phyloP scores from a whole-genome alignment of 2,888 invertebrate species.

The Trachelus iudaicus region DNA sequence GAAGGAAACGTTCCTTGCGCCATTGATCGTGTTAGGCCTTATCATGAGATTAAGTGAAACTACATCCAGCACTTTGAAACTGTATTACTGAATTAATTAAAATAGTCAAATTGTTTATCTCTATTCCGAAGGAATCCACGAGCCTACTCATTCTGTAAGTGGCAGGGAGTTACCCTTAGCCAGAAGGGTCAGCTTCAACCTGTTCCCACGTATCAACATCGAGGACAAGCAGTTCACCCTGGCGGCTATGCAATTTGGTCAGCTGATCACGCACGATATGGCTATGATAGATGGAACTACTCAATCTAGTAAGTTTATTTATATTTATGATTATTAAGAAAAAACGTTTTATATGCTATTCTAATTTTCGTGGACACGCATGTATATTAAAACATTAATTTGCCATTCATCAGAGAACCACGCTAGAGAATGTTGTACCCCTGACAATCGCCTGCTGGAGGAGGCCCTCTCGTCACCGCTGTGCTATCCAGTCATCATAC shows the following conservation, averaged over 20 bases:
- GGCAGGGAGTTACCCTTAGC: slow-evolving; percentile 77
- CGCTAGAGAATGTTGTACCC: slow-evolving; percentile 73
- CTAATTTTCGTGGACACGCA: not conserved
- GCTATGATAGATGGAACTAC: slow-evolving; percentile 78
- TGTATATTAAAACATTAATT: too few species aligned
- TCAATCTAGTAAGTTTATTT: slow-evolving; percentile 76
- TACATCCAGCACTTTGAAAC: not conserved
- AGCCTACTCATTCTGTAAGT: slow-evolving; percentile 73
- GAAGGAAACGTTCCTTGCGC: not conserved
- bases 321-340: not conserved
- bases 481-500: slow-evolving; percentile 61
- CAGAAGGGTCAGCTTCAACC: slow-evolving; percentile 75
- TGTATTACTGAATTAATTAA: not conserved
- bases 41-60: not conserved
- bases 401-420: slow-evolving; percentile 67
- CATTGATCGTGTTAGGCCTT: not conserved
- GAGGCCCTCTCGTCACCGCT: slow-evolving; percentile 54
- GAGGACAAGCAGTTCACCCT: slow-evolving; percentile 81
- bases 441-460: slow-evolving; percentile 69
- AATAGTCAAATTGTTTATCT: not conserved
- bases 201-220: slow-evolving; percentile 78
- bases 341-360: not conserved
- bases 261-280: slow-evolving; percentile 85
- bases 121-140: slow-evolving; percentile 71
- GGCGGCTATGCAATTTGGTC: slow-evolving; percentile 83